These are phyloP conservation scores for Cochlearius cochlearius DNA, from an alignment of 2,113 vertebrate species.

Conservation along the genomic window DNA sequence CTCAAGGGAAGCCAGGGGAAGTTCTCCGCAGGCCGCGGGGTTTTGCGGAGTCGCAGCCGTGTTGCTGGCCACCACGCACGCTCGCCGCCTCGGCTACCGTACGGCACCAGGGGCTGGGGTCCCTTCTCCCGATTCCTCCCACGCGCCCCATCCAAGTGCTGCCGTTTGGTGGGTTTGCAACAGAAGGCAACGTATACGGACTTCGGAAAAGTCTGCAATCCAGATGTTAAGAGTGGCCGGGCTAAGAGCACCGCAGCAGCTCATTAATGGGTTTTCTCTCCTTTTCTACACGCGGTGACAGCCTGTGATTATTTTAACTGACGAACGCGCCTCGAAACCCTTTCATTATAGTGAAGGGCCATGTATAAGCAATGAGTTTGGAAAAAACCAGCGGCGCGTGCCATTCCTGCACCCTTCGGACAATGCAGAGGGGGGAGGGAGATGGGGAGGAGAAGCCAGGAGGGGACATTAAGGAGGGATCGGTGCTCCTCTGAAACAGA, in stretches of 20 bases:
- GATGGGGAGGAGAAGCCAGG: background rate
- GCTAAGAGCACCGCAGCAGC: background rate
- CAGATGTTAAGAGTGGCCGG: background rate
- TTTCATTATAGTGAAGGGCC: background rate
- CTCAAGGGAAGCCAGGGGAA: background rate
- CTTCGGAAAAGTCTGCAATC: background rate
- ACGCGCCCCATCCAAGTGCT: background rate
- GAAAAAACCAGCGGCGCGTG: background rate
- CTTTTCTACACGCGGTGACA: background rate
- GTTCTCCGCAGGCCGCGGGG: background rate
- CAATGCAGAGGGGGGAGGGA: background rate
- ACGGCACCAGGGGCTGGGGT: background rate
- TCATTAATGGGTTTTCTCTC: background rate
- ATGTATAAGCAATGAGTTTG: background rate
- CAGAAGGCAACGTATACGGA: background rate
- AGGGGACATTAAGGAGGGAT: background rate
- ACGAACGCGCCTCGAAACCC: background rate
- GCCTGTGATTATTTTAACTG: background rate
- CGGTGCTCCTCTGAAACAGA: background rate
- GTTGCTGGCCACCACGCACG: fast-evolving
- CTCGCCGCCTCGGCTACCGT: fast-evolving
- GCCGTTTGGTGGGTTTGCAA: background rate
- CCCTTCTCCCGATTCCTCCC: background rate
- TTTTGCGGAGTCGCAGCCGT: background rate
- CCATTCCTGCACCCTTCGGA: background rate